Percentiles rank a stretch among this genome's conserved stretches.
These are phyloP conservation scores for Pararge aegeria DNA, from an alignment of 1,140 invertebrate species.

Conservation along the genomic window DNA sequence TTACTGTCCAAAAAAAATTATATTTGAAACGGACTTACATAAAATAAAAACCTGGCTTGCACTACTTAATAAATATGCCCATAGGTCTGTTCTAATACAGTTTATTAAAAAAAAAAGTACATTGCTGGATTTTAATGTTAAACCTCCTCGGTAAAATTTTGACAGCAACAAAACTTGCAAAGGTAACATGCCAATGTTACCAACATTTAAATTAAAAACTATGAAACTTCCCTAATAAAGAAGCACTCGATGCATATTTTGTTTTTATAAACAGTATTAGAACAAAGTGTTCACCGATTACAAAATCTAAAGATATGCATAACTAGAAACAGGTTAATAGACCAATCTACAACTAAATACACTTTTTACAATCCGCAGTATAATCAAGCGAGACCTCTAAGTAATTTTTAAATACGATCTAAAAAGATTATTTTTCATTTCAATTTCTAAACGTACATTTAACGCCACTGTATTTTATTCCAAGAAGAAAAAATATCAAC, in stretches of 20 bases:
- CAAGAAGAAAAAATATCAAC: too few species aligned
- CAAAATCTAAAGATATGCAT: conserved; percentile 76
- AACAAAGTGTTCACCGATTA: conserved; percentile 32
- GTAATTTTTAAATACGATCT: conserved; percentile 57
- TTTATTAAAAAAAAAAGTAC: neutral
- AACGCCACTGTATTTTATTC: neutral
- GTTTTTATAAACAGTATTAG: neutral
- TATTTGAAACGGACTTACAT: neutral
- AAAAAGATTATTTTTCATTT: conserved; percentile 42
- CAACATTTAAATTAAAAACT: too few species aligned
- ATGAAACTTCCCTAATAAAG: too few species aligned
- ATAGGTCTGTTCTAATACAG: neutral
- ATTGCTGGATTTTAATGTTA: neutral
- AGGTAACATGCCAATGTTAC: too few species aligned
- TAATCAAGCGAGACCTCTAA: conserved; percentile 68
- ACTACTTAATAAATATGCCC: conserved; percentile 13
- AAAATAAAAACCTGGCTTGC: conserved; percentile 6
- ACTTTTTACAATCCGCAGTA: conserved; percentile 75
- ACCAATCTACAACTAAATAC: conserved; percentile 76
- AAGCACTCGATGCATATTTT: too few species aligned
- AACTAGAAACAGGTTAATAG: conserved; percentile 74
- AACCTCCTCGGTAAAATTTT: too few species aligned
- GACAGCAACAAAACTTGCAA: too few species aligned
- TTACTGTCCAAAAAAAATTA: neutral
- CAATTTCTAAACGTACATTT: conserved; percentile 44